Conservation (phyloP, 2,113 vertebrate genomes). For the Odontophorus gujanensis region DNA sequence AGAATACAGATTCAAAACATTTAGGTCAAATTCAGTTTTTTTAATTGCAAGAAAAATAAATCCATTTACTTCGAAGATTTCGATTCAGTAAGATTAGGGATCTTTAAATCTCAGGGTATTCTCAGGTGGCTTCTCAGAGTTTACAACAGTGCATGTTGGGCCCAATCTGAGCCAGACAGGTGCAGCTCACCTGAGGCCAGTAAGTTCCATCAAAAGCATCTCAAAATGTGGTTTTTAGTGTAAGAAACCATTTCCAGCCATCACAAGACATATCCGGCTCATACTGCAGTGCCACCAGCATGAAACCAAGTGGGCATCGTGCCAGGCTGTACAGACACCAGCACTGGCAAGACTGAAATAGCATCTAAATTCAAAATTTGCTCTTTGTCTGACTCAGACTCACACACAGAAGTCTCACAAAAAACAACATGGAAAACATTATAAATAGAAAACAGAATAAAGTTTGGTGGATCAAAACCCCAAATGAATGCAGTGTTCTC, state of each 20-base stretch:
- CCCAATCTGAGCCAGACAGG: background rate
- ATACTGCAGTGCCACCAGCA: background rate
- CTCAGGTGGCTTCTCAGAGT: background rate
- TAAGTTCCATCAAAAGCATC: background rate
- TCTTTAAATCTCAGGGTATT: background rate
- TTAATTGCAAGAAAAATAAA: background rate
- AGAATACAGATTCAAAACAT: background rate
- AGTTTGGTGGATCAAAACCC: conserved; percentile 39
- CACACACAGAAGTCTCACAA: background rate
- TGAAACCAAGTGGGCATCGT: background rate
- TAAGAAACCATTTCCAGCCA: background rate
- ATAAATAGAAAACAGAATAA: conserved; percentile 56
- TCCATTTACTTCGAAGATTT: background rate
- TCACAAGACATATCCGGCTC: background rate
- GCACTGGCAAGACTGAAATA: background rate
- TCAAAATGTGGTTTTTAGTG: background rate
- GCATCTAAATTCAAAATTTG: background rate
- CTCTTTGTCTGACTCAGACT: conserved; percentile 33
- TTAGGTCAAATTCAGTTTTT: background rate
- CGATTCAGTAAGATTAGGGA: background rate
- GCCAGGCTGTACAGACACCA: background rate
- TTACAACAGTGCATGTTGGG: background rate
- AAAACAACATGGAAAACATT: conserved; percentile 48
- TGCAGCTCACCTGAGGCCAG: background rate
- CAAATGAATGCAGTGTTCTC: conserved; percentile 33